These are phyloP conservation scores for Dolichopus griseipennis DNA, from an alignment of 2,888 invertebrate species.

Conservation along the genomic window DNA sequence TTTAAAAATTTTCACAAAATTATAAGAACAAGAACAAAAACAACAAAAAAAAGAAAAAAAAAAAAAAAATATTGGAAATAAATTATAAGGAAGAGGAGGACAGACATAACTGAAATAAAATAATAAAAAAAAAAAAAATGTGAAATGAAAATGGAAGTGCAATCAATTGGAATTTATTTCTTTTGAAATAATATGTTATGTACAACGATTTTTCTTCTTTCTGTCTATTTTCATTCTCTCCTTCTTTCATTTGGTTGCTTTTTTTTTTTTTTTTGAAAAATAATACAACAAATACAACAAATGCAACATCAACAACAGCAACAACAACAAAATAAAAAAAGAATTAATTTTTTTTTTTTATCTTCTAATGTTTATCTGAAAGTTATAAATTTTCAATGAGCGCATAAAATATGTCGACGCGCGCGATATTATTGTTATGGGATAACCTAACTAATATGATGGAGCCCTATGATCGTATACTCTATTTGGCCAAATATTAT, in stretches of 20 bases:
- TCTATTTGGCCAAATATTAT: not conserved
- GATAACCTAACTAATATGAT: not conserved
- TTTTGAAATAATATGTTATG: not conserved
- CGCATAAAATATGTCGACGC: constrained; percentile 6
- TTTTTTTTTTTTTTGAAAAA: not conserved
- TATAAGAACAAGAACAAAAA: no score
- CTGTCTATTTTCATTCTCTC: not conserved
- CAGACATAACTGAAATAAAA: not conserved
- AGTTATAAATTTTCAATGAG: constrained; percentile 3
- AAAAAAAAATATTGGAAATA: not conserved
- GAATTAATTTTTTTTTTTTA: not conserved
- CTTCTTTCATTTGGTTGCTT: not conserved
- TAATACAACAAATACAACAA: no score
- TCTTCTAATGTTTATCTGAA: constrained; percentile 2
- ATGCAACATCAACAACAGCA: no score
- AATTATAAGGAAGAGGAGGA: not conserved
- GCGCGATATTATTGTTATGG: not conserved
- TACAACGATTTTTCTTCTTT: not conserved
- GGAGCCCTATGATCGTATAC: not conserved
- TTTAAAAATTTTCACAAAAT: no score
- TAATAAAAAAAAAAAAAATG: not conserved
- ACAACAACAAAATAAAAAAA: no score
- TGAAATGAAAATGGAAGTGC: not conserved
- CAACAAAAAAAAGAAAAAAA: not conserved
- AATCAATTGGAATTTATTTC: not conserved